Evolutionary conservation across 2,888 invertebrate genomes (phyloP), one percentile per base, ranked within the genome.

Genomic region (Stramonita haemastoma): DNA sequence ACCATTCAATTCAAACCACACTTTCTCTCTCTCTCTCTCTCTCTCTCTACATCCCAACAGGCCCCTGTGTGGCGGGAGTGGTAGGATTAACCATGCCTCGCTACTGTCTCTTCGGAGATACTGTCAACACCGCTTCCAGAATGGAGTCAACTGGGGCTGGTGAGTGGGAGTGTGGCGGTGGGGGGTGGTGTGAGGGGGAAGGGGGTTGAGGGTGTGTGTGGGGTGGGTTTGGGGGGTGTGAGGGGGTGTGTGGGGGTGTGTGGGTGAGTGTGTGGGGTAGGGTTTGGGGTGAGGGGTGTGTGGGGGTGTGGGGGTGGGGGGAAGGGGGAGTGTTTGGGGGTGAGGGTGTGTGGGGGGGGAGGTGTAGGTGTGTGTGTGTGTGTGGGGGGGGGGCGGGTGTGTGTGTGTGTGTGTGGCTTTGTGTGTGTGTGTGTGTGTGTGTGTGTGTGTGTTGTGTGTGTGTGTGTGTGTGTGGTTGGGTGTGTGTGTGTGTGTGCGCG

Each of bases 61-160:
- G 60, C 15, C 22, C 60, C n/a, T 73, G 73, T 73, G 73, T 73
- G 73, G 73, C 29, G 2, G 73, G 73, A 5, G 73, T 73, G n/a
- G 73, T 73, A 26, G 73, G 73, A 73, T n/a, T 73, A n/a, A 73
- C 73, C 73, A 73, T 73, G 73, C 73, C 73, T 29, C 26, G 73
- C n/a, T 73, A 73, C 73, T 73, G 73, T 73, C 73, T 73, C 4
- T 73, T 73, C 29, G 73, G 73, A 2, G 73, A 73, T 11, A 73
- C 73, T n/a, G 73, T 73, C 29, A 73, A 73, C 73, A 73, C 73
- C 2, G 73, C 73, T 73, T 73, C 73, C 11, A 73, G 73, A 5
- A 29, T 73, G 73, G 73, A 73, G 73, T 73, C 73, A 13, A 73
- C 73, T 73, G 73, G n/a, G n/a, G 73, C 73, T 22, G 73, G 73